Evolutionary conservation across 1,140 invertebrate species (phyloP).

Genomic region (Microplitis demolitor): DNA sequence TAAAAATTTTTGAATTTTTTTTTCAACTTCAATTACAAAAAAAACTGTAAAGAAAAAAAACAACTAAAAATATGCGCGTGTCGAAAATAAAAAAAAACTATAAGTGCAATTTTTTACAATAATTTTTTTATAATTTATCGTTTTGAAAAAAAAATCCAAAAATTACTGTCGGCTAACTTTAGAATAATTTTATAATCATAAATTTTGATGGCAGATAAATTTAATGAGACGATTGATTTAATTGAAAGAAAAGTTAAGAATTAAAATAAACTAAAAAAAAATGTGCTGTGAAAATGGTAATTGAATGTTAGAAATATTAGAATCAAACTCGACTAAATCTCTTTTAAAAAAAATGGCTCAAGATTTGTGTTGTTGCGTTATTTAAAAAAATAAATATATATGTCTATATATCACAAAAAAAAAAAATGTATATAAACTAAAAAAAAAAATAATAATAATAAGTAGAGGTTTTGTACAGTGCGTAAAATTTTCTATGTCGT

Average conservation of each 20-base stretch:
- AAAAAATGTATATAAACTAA: slow-evolving; percentile 10
- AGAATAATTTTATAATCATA: too few species aligned
- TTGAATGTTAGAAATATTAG: slow-evolving; percentile 21
- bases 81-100: too few species aligned
- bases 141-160: too few species aligned
- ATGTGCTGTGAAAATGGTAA: slow-evolving; percentile 49
- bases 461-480: neutral
- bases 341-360: neutral
- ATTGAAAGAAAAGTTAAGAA: slow-evolving; percentile 35
- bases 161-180: too few species aligned
- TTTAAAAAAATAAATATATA: too few species aligned
- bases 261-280: slow-evolving; percentile 34
- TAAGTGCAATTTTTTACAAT: too few species aligned
- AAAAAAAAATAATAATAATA: slow-evolving; percentile 1
- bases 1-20: too few species aligned
- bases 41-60: too few species aligned
- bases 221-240: slow-evolving; percentile 30
- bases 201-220: neutral
- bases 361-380: neutral
- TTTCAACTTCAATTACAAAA: too few species aligned
- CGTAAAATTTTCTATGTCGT: neutral
- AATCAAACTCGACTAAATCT: slow-evolving; percentile 34
- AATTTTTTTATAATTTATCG: too few species aligned
- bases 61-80: too few species aligned
- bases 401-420: too few species aligned